A percentile compares a stretch with the other conserved stretches of the same genome.
phyloP scores from a whole-genome alignment of 2,113 vertebrate species.

The Accipiter cooperii region DNA sequence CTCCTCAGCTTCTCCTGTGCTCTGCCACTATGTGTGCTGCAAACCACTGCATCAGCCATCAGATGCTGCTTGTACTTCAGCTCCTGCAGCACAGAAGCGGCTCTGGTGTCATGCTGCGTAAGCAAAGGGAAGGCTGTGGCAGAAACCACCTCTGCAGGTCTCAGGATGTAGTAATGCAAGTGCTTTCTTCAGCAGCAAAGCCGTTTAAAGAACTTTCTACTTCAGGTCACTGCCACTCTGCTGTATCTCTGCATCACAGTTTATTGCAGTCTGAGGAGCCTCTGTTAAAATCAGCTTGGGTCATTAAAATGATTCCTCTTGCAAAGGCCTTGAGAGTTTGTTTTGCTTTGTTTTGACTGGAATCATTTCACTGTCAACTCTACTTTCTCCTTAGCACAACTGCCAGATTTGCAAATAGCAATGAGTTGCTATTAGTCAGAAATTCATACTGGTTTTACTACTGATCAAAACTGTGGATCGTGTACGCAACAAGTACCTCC shows the following conservation, averaged over 20 bases:
- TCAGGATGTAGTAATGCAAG: neutral
- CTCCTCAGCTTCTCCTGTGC: neutral
- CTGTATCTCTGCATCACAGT: neutral
- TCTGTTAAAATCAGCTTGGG: neutral
- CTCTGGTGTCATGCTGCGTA: rapidly evolving
- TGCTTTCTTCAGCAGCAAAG: neutral
- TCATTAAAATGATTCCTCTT: neutral
- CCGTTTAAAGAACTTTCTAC: neutral
- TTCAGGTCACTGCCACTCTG: neutral
- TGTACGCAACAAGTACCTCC: neutral
- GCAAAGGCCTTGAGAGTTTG: neutral
- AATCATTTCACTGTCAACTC: neutral
- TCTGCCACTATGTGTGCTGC: neutral
- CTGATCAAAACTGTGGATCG: neutral
- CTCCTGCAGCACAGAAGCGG: neutral
- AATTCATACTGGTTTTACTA: neutral
- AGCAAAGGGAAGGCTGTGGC: neutral
- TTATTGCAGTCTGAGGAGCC: neutral
- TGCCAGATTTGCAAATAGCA: neutral
- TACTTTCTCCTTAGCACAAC: neutral
- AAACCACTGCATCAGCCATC: neutral
- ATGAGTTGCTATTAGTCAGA: neutral
- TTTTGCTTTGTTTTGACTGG: neutral
- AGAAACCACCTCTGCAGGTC: neutral
- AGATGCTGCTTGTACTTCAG: neutral